Evolutionary conservation across 1,140 invertebrate genomes (phyloP), one percentile per base, ranked within the genome.

Genomic region (Nixonia krombeini): DNA sequence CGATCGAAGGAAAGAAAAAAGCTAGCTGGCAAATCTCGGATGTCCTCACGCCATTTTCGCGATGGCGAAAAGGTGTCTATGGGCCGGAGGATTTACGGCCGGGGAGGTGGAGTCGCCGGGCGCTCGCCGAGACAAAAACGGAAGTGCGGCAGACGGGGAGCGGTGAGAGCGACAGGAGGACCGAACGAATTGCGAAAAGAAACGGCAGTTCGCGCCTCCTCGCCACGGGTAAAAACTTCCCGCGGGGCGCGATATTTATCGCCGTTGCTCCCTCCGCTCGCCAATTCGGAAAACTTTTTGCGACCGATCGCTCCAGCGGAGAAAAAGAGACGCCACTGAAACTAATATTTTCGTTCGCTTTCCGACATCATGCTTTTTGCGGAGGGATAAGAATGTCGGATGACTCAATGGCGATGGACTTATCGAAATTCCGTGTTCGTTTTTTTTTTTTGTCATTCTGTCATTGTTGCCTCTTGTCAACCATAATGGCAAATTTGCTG

Each of bases 181-280:
- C 46, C 28, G 45, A 57, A 61, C 23, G 33, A 40, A 50, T 15
- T 17, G 28, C 28, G 18, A 44, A 25, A 16, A 21, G 21, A 46
- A 37, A 26, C 41, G 42, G 45, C 52, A 61, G 16, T 76, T 78
- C 57, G 69, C 73, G 61, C 70, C 55, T 55, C n/a, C 12, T 55
- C 38, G 42, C 23, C 40, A 55, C 61, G 49, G 50, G 70, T 71
- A 77, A 78, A 79, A 79, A 76, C 45, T 69, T 57, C 62, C 47
- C 18, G 35, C 21, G 33, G 31, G 35, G 41, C 50, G 58, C 12
- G 41, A 70, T 73, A 73, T 77, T 76, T 75, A 74, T 78, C 65
- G 49, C 50, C 44, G 45, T 38, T 47, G 45, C 23, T 9, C 33
- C 12, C 42, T 15, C n/a, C 15, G 8, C 12, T 10, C 18, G 13